Conservation (phyloP, 2,113 vertebrate species). For the Protobothrops mucrosquamatus region DNA sequence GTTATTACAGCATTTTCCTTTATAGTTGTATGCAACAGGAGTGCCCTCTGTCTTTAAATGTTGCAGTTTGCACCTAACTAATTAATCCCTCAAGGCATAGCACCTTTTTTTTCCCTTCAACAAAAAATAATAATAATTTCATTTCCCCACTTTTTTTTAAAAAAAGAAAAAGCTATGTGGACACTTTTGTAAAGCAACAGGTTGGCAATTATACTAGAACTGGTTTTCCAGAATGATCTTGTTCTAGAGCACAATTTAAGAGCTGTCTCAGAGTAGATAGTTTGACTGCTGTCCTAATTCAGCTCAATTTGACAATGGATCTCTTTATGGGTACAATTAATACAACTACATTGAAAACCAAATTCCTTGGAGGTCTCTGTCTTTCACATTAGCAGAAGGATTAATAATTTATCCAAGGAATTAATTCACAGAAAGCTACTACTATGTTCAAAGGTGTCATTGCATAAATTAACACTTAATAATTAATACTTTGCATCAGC, state of each 20-base stretch:
- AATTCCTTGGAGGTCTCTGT: conserved; percentile 21
- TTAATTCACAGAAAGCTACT: conserved; percentile 32
- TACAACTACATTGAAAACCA: background rate
- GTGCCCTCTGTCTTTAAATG: conserved; percentile 66
- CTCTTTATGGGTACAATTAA: background rate
- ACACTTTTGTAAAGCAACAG: background rate
- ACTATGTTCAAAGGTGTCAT: conserved; percentile 36
- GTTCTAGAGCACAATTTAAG: conserved; percentile 6
- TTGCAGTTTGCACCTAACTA: conserved; percentile 69
- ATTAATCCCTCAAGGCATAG: conserved; percentile 65
- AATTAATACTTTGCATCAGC: conserved; percentile 39
- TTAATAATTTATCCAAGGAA: conserved; percentile 42
- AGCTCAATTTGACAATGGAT: background rate
- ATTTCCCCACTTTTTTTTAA: background rate
- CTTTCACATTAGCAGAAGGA: conserved; percentile 14
- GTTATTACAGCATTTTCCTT: conserved; percentile 27
- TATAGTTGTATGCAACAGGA: conserved; percentile 55
- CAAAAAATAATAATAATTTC: background rate
- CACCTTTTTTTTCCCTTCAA: conserved; percentile 3
- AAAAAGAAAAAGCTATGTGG: accelerated
- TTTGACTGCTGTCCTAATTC: background rate
- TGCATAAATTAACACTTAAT: conserved; percentile 52
- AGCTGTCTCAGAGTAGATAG: background rate
- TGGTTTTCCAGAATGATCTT: conserved; percentile 21
- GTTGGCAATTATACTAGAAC: background rate